Conservation (phyloP, 2,888 invertebrate species). For the Andrena fulva region DNA sequence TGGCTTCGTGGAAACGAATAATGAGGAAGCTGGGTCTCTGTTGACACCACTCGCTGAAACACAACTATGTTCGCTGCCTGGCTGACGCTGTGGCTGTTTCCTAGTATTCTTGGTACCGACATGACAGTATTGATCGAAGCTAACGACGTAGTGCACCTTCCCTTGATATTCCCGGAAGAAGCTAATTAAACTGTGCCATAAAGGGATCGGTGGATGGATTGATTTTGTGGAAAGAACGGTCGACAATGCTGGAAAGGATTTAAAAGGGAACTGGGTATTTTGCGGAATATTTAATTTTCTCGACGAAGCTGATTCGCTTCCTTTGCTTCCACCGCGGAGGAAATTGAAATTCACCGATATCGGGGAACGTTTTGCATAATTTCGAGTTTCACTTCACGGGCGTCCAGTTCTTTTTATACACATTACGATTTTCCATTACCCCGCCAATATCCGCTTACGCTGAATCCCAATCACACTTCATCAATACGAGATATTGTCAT, state of each 20-base stretch:
- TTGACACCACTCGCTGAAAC: neutral
- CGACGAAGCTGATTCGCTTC: conserved; percentile 35
- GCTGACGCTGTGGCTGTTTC: neutral
- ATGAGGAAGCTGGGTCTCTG: neutral
- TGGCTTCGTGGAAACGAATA: neutral
- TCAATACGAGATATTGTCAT: conserved; percentile 11
- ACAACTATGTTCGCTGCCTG: neutral
- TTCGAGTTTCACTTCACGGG: neutral
- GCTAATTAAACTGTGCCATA: neutral
- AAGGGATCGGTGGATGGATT: neutral
- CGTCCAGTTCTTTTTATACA: neutral
- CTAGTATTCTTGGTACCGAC: neutral
- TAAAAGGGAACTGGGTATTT: conserved; percentile 8
- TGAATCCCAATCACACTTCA: neutral
- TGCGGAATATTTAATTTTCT: conserved; percentile 20
- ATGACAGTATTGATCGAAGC: neutral
- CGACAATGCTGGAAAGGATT: neutral
- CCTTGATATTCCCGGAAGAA: neutral
- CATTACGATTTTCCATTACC: conserved; percentile 13
- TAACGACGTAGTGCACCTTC: neutral
- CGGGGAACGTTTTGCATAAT: conserved; percentile 24
- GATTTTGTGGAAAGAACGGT: neutral
- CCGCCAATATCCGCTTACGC: conserved; percentile 23
- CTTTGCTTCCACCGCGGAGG: conserved; percentile 4
- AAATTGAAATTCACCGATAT: conserved; percentile 42